Evolutionary conservation across 1,140 invertebrate species (phyloP), one percentile per base, ranked within the genome.

Genomic region (Megalopta genalis): DNA sequence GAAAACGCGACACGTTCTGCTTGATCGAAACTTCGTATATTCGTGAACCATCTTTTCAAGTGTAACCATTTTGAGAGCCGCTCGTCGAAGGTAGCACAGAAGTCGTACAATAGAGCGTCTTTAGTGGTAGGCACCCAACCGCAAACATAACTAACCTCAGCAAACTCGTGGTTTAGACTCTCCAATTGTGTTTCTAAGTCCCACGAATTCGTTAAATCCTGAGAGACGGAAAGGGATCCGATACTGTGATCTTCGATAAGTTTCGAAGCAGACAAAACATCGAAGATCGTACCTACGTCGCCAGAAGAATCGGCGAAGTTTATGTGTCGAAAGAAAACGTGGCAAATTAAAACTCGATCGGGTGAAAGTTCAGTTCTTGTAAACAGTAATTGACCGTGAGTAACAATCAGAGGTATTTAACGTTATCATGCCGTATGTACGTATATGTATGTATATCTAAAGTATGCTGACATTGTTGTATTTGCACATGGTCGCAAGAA

Each of bases 1-100:
- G 92, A 90, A 84, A 94, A 93, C 78, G 86, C 84, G 83, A 83
- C 78, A 83, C 91, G 91, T 89, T 95, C 94, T 69, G 86, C 88
- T 65, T 87, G 83, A 86, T 91, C 92, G 89, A 94, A 95, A 89
- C 94, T 95, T 89, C 91, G 88, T 88, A 95, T 94, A 90, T 95
- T 94, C 90, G 90, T 85, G 88, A 92, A 94, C 95, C 95, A 95
- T 89, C 95, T 93, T 86, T 90, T 92, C 74, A 95, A 87, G 83
- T 95, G 86, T 42, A 81, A 73, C 86, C 86, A 93, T 65, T 89
- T 92, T 85, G 90, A 90, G 88, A 89, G 88, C 60, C 85, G 92
- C 84, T 88, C 91, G 81, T 90, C 90, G 71, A 86, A 87, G 82
- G 79, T 54, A 21, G 87, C 86, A 84, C 86, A 91, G 86, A 88